Evolutionary conservation across 2,888 invertebrate genomes (phyloP), one percentile per base, ranked within the genome.

Genomic region (Gandaritis pyraliata): DNA sequence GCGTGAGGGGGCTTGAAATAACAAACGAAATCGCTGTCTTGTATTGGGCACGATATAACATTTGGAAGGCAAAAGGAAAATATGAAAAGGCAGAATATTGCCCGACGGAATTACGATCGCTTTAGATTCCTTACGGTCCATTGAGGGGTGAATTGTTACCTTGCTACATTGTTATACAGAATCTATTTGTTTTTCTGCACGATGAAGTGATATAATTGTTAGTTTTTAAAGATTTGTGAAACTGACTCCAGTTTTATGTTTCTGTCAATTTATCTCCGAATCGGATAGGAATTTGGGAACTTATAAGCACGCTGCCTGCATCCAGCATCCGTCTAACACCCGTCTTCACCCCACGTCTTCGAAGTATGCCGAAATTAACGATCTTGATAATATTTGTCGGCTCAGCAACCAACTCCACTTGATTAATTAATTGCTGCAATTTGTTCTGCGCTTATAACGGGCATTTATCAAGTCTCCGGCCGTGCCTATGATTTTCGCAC

Each of bases 361-460:
- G 72, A 82, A 81, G 87, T 87, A 88, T 87, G 87, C 88, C 81
- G 85, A 86, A 88, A 90, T 87, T 88, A 90, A 90, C 90, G 89
- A 90, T 89, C 89, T 88, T 86, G 88, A 91, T 90, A 90, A 91
- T 91, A 90, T 90, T 91, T 92, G 90, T 81, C 87, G 88, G 88
- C 86, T 89, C 86, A 83, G 82, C 82, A 83, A 83, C 85, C 83
- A 82, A 83, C 86, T 81, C 85, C 77, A 79, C 85, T 81, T 74
- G 83, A 67, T n/a, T 87, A 86, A 91, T 90, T 90, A 89, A 91
- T 92, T 82, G 87, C 87, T 81, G 83, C 87, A 90, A 90, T 92
- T 91, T 91, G 90, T 92, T 87, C 87, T 78, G 77, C 83, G 87
- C 90, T 91, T 89, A 89, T 89, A 90, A 88, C 87, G 82, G 85